phyloP scores from a whole-genome alignment of 2,888 invertebrate genomes.

The Allacma fusca region DNA sequence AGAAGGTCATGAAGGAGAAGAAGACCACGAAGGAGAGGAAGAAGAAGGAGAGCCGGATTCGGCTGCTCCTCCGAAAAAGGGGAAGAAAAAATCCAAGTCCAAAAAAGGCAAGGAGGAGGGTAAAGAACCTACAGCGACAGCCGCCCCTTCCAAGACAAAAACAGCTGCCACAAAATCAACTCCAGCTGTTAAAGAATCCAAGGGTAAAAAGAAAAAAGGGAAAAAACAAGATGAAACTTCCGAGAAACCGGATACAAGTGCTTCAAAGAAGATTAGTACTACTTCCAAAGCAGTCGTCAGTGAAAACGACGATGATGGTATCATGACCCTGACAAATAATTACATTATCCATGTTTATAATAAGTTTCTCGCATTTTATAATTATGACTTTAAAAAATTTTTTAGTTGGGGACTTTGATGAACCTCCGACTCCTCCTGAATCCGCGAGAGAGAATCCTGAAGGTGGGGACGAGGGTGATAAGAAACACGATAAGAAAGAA shows the following conservation, averaged over 20 bases:
- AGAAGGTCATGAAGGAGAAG: slow-evolving; percentile 6
- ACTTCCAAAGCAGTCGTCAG: slow-evolving; percentile 11
- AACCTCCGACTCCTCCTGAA: slow-evolving; percentile 32
- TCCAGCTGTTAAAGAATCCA: too few species aligned
- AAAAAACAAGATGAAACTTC: not conserved
- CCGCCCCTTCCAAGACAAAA: not conserved
- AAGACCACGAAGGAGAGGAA: not conserved
- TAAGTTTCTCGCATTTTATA: too few species aligned
- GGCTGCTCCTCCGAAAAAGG: not conserved
- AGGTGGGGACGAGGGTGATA: not conserved
- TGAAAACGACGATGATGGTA: slow-evolving; percentile 29
- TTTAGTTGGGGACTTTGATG: slow-evolving; percentile 30
- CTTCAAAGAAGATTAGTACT: not conserved
- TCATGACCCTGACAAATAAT: too few species aligned
- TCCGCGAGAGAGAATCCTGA: not conserved
- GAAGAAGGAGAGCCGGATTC: not conserved
- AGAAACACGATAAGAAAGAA: not conserved
- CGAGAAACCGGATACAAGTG: not conserved
- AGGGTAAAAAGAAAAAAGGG: slow-evolving; percentile 23
- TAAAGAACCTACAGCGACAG: not conserved
- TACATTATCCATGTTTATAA: too few species aligned
- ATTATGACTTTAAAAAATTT: not conserved
- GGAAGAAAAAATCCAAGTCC: not conserved
- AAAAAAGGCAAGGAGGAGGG: not conserved
- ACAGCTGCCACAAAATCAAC: not conserved